Evolutionary conservation across 2,113 vertebrate genomes (phyloP).

Genomic region (Plestiodon gilberti): DNA sequence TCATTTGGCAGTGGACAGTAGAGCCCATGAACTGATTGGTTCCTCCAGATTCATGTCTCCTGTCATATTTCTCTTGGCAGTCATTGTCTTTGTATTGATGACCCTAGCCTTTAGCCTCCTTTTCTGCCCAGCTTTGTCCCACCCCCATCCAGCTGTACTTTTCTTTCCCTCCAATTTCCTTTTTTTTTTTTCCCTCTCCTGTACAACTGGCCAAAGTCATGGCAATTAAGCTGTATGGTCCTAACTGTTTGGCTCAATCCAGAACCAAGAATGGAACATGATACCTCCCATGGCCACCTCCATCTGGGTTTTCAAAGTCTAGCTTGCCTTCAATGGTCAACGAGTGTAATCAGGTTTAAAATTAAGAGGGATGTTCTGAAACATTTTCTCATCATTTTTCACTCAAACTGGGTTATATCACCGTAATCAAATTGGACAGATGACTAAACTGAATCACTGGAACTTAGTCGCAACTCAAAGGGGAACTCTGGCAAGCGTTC

Average conservation of each 20-base stretch:
- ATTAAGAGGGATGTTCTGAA: conserved; percentile 33
- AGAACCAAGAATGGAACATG: not conserved
- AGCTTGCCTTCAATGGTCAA: not conserved
- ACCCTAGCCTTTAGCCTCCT: not conserved
- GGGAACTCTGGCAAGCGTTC: rapidly evolving
- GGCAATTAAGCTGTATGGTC: not conserved
- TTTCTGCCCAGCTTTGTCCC: too few species aligned
- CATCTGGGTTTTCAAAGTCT: not conserved
- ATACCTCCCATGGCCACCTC: not conserved
- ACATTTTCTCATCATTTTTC: conserved; percentile 40
- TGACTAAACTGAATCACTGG: conserved; percentile 14
- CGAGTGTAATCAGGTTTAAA: not conserved
- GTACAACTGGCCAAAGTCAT: not conserved
- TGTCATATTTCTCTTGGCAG: not conserved
- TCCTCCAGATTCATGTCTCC: not conserved
- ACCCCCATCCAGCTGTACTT: not conserved
- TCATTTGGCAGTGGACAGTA: not conserved
- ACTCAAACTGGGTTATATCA: conserved; percentile 26
- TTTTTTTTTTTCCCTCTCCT: not conserved
- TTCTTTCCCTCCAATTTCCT: not conserved
- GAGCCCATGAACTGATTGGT: not conserved
- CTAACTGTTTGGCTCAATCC: not conserved
- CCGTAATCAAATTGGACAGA: conserved; percentile 37
- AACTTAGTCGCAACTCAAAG: conserved; percentile 27
- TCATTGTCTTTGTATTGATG: too few species aligned